These are phyloP conservation scores for Carterocephalus palaemon DNA, from an alignment of 2,888 invertebrate species.

Conservation along the genomic window DNA sequence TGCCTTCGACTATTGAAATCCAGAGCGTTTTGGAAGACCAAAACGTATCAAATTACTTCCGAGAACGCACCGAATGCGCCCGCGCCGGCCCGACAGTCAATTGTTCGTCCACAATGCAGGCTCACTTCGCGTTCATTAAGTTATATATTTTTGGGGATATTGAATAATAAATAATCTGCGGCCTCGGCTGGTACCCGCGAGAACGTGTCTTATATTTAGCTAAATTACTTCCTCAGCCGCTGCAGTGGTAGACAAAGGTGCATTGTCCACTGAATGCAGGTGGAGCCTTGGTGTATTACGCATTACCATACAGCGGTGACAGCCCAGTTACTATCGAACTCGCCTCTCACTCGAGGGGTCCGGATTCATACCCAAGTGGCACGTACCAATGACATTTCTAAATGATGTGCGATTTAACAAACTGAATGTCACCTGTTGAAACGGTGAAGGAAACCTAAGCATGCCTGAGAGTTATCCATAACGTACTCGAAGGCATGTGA, in stretches of 20 bases:
- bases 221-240: conserved; percentile 69
- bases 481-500: no score
- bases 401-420: no score
- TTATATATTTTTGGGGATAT: conserved; percentile 42
- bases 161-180: conserved; percentile 46
- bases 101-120: conserved; percentile 51
- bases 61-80: conserved; percentile 53
- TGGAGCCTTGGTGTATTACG: conserved; percentile 30
- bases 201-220: conserved; percentile 66
- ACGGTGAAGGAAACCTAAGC: no score
- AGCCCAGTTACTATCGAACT: no score
- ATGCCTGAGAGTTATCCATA: no score
- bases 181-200: conserved; percentile 56
- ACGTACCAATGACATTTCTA: no score
- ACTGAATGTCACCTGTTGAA: no score
- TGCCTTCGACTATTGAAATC: conserved; percentile 10
- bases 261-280: conserved; percentile 32
- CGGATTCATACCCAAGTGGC: no score
- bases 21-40: conserved; percentile 11
- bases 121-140: conserved; percentile 27
- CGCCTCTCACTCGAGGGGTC: no score
- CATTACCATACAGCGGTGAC: no score
- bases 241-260: conserved; percentile 49
- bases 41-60: conserved; percentile 65
- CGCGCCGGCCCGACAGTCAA: conserved; percentile 51